phyloP scores from a whole-genome alignment of 92 coral and sea anemone genomes.

The Paramuricea clavata region DNA sequence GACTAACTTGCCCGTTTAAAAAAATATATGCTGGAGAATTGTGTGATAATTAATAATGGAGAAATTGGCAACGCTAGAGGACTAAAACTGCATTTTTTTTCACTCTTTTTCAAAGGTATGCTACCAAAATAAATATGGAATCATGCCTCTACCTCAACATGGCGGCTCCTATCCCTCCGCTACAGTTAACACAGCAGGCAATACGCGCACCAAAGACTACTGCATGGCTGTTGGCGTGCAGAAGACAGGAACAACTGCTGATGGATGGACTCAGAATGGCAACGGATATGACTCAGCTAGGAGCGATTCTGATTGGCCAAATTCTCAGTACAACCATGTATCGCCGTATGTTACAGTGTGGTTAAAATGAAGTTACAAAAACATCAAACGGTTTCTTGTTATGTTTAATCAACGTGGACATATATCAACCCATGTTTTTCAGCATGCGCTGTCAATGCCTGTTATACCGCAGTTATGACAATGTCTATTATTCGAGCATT shows the following conservation, averaged over 20 bases:
- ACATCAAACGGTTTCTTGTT: too few species aligned
- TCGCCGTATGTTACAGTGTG: constrained; percentile 81
- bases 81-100: too few species aligned
- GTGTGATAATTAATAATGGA: too few species aligned
- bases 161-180: constrained; percentile 89
- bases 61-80: too few species aligned
- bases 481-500: too few species aligned
- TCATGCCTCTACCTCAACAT: constrained; percentile 67
- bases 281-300: constrained; percentile 80
- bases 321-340: constrained; percentile 64
- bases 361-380: constrained; percentile 47
- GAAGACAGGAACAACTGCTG: constrained; percentile 67
- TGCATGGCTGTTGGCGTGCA: constrained; percentile 88
- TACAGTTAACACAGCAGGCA: constrained; percentile 63
- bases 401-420: too few species aligned
- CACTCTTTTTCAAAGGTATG: constrained; percentile 63
- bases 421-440: too few species aligned
- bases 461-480: too few species aligned
- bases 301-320: constrained; percentile 93
- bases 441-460: too few species aligned
- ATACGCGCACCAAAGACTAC: constrained; percentile 64
- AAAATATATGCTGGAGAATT: too few species aligned
- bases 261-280: constrained; percentile 86
- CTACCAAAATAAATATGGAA: constrained; percentile 83
- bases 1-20: too few species aligned